Evolutionary conservation across 1,140 invertebrate genomes (phyloP), one percentile per base, ranked within the genome.

Genomic region (Drosophila lacteicornis): DNA sequence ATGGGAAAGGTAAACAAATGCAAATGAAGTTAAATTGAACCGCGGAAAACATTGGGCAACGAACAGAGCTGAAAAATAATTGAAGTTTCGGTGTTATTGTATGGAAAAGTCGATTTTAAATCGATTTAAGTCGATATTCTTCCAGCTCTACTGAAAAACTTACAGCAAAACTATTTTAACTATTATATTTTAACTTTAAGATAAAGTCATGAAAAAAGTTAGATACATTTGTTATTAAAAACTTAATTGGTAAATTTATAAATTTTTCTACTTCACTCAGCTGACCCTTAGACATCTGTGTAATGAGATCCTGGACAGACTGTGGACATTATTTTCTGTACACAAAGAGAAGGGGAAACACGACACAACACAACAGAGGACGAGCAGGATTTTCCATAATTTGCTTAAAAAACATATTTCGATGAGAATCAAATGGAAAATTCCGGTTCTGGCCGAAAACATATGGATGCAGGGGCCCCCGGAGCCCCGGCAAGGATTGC

Each of bases 1-100:
- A 45, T 58, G 58, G 45, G 17, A 71, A 81, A 88, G 71, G 85
- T 88, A 87, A 87, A 88, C 84, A 87, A 88, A 84, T 80, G 63
- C 33, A 59, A 80, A 80, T 71, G 61, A 69, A 87, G 75, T 78
- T 77, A 84, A 86, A 67, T 63, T 43, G 36, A 59, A 11, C 11
- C 25, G 1, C 12, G n/a, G 5, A 19, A 13, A 33, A 9, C 12
- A 19, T 42, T 11, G 22, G 11, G 38, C 22, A 22, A 66, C 13
- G 1, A 55, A 38, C 0, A 12, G 3, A 46, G 17, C 11, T 46
- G 43, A 4, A 36, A 36, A 36, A 36, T 36, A 50, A 60, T 59
- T 36, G 53, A 36, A 49, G 36, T 38, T 49, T 53, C n/a, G 19
- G 5, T 17, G 15, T 36, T 36, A 3, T 33, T 33, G 6, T 8